Evolutionary conservation across 2,797 vertebrate genomes (phyloP), one percentile per base, ranked within the genome.

Genomic region (Poeciliopsis infans): DNA sequence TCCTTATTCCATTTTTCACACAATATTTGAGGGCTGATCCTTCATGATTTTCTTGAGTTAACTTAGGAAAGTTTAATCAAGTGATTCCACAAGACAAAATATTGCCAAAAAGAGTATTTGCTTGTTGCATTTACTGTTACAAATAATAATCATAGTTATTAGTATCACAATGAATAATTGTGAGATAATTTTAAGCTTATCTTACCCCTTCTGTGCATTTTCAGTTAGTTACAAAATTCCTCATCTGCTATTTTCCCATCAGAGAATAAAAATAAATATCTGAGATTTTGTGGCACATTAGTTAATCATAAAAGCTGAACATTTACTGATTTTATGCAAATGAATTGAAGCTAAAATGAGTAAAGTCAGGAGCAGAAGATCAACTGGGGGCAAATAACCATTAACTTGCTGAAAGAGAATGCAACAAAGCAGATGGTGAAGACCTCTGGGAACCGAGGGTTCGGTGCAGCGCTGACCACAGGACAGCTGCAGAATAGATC

Each of bases 371-470:
- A 75, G 76, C 53, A 79, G 77, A 85, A 55, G 74, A 83, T 89
- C 85, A 84, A 41, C 86, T 55, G 46, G 84, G 79, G 88, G 80
- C 53, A 79, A 79, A 91, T 89, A 88, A 92, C 75, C 79, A 86
- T 91, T 89, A 88, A 81, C 76, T 72, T 41, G 5, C 78, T 87
- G 73, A 91, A 86, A 85, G 75, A 85, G 77, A 79, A 68, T 85
- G 73, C 83, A 85, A 85, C 81, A 81, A 90, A 92, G 89, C 92
- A 93, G 90, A 93, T 92, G 91, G 88, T 55, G 83, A 82, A 64
- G 81, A 87, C 89, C 87, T 87, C 73, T 76, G 83, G 87, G 85
- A 86, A 51, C 25, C 33, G 33, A 51, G 31, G 64, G 81, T 47
- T 78, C 18, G 72, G 39, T 36, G 84, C 53, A 86, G 83, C 74